Percentiles rank a stretch among this genome's conserved stretches.
Evolutionary conservation across 2,113 vertebrate species (phyloP).

Genomic region (Fregetta grallaria): DNA sequence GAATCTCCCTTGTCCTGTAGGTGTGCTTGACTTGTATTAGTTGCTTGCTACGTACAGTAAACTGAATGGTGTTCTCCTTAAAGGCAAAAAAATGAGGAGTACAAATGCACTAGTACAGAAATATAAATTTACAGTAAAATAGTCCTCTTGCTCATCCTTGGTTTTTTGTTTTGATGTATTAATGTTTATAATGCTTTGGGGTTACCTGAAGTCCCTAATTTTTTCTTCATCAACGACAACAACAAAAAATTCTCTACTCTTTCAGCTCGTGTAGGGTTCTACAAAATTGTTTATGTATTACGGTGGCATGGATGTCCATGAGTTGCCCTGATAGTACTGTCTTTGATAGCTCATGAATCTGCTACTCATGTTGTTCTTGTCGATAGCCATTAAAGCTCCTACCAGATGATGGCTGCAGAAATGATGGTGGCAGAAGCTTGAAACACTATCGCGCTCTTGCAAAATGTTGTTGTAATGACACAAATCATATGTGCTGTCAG

Average conservation of each 20-base stretch:
- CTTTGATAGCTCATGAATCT: neutral
- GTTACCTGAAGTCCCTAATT: neutral
- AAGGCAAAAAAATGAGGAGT: neutral
- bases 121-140: neutral
- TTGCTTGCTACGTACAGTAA: neutral
- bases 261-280: neutral
- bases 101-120: neutral
- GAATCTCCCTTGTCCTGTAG: fast-evolving
- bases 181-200: neutral
- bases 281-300: fast-evolving
- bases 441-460: fast-evolving
- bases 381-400: neutral
- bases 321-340: fast-evolving
- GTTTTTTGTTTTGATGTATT: neutral
- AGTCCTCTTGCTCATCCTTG: neutral
- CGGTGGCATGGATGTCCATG: neutral
- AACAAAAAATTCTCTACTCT: neutral
- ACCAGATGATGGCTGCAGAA: neutral
- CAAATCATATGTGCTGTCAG: neutral
- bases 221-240: neutral
- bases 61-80: neutral
- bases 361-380: neutral
- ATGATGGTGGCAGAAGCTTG: neutral
- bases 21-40: neutral
- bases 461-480: neutral